phyloP scores from a whole-genome alignment of 2,113 vertebrate genomes.

The Xerus inauris region DNA sequence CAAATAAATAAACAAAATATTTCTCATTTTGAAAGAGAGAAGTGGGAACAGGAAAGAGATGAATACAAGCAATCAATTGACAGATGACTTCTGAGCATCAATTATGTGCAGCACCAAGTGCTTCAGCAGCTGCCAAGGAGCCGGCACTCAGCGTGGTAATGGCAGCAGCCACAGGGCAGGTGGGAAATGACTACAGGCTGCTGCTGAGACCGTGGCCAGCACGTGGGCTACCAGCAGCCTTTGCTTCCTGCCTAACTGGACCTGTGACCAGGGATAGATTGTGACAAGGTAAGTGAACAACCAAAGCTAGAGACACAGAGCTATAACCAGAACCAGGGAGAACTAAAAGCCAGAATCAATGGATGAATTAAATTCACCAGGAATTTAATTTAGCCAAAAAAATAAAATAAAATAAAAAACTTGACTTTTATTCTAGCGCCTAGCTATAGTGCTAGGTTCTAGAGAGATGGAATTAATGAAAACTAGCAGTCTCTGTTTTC shows the following conservation, averaged over 20 bases:
- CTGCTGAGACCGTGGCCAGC: not conserved
- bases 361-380: not conserved
- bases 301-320: not conserved
- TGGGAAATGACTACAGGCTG: not conserved
- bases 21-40: not conserved
- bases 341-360: not conserved
- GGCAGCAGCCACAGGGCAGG: not conserved
- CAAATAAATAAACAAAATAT: not conserved
- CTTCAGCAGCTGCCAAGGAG: not conserved
- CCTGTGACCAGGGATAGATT: not conserved
- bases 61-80: not conserved
- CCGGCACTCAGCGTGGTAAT: too few relatives aligned
- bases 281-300: not conserved
- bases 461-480: not conserved
- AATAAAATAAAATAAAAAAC: not conserved
- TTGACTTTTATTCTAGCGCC: not conserved
- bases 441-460: not conserved
- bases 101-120: rapidly evolving
- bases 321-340: not conserved
- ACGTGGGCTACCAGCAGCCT: not conserved
- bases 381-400: not conserved
- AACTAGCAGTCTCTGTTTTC: not conserved
- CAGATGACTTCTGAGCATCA: not conserved
- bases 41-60: not conserved
- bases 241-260: not conserved